Evolutionary conservation across 2,797 vertebrate genomes (phyloP).

Genomic region (Dryobates pubescens): DNA sequence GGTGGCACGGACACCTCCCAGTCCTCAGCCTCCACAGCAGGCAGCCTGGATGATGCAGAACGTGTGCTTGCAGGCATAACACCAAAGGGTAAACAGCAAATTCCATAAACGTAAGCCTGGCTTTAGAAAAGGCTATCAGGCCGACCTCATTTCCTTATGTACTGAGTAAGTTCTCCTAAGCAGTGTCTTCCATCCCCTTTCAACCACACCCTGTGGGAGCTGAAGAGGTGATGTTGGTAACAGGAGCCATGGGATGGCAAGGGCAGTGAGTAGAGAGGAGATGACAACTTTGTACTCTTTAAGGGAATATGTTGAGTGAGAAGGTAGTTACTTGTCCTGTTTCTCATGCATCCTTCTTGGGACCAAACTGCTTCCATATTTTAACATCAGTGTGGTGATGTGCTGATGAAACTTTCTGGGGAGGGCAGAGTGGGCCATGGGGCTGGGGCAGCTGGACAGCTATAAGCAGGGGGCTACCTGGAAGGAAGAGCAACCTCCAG

Average conservation of each 20-base stretch:
- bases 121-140: not conserved
- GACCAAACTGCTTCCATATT: not conserved
- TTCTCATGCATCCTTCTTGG: not conserved
- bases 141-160: not conserved
- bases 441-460: not conserved
- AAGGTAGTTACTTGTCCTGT: not conserved
- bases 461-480: not conserved
- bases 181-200: not conserved
- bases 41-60: not conserved
- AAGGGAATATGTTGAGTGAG: not conserved
- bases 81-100: not conserved
- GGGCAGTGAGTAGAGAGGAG: not conserved
- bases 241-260: rapidly evolving
- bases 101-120: not conserved
- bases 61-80: not conserved
- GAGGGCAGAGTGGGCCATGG: not conserved
- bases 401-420: not conserved
- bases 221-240: rapidly evolving
- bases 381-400: not conserved
- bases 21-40: not conserved
- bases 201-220: not conserved
- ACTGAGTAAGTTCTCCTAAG: not conserved
- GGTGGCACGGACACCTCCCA: rapidly evolving
- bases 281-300: rapidly evolving
- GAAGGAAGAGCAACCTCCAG: not conserved